Percentiles rank a stretch among this genome's conserved stretches.
These are phyloP conservation scores for Connochaetes taurinus DNA, from an alignment of 2,113 vertebrate species.

Conservation along the genomic window DNA sequence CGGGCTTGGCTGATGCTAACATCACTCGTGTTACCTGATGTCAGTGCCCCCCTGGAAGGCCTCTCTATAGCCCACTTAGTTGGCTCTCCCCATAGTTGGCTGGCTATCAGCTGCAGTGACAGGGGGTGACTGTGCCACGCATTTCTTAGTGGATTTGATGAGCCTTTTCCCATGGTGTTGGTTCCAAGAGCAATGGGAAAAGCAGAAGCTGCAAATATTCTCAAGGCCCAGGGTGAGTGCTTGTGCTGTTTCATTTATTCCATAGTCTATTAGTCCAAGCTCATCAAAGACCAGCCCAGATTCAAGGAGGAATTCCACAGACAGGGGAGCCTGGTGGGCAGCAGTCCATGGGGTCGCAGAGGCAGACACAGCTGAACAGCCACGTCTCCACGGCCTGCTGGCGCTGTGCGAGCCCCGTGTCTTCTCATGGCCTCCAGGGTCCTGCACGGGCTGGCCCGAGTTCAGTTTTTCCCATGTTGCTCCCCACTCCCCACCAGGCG, in stretches of 20 bases:
- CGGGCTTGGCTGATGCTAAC: too few relatives aligned
- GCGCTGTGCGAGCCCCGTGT: fast-evolving
- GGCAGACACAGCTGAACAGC: neutral
- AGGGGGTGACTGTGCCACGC: too few relatives aligned
- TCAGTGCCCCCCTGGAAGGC: neutral
- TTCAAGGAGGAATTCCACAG: neutral
- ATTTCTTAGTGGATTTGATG: neutral
- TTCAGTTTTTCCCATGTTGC: neutral
- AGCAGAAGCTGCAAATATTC: neutral
- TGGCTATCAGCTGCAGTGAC: neutral
- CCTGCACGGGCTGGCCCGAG: too few relatives aligned
- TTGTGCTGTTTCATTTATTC: neutral
- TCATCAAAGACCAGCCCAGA: neutral
- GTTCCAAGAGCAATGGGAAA: neutral
- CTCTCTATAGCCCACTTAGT: neutral
- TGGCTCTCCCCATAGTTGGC: neutral
- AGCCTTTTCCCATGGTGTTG: neutral
- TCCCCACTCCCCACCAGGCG: neutral
- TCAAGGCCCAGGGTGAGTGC: neutral
- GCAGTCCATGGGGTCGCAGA: fast-evolving
- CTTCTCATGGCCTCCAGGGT: neutral
- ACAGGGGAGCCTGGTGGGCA: neutral
- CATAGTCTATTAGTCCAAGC: neutral
- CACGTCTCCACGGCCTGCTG: neutral
- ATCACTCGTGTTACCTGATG: neutral